Conservation (phyloP, 2,797 vertebrate species). For the Rhynchotus rufescens region DNA sequence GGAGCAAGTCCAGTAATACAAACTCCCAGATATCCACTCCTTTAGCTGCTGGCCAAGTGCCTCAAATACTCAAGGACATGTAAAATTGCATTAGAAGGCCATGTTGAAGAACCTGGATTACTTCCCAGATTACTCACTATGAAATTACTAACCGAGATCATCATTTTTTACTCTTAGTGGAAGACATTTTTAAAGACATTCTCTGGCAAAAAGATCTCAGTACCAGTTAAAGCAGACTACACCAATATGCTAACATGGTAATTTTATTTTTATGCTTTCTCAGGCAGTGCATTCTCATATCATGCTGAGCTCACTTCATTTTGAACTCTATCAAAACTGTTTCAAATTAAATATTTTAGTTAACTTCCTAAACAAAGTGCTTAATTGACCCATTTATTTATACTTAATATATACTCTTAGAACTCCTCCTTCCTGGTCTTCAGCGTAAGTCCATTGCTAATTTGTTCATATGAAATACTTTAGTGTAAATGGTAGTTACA, state of each 20-base stretch:
- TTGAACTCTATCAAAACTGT: neutral
- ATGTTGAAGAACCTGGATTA: neutral
- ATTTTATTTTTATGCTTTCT: constrained; percentile 9
- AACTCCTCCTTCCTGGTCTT: neutral
- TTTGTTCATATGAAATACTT: neutral
- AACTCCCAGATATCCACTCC: neutral
- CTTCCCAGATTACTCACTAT: neutral
- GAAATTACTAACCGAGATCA: neutral
- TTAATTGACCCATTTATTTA: neutral
- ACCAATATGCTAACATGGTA: neutral
- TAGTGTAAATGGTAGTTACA: neutral
- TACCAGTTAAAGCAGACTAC: neutral
- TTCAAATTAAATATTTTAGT: neutral
- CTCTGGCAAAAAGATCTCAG: neutral
- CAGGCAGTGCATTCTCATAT: neutral
- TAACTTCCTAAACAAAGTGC: neutral
- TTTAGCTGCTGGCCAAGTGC: neutral
- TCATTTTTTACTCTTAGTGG: neutral
- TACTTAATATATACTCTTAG: neutral
- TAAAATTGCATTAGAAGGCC: neutral
- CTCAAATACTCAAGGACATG: neutral
- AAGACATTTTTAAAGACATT: neutral
- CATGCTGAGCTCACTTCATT: neutral
- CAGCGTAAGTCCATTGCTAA: neutral
- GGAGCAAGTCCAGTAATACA: neutral